These are phyloP conservation scores for Chionomys nivalis DNA, from an alignment of 2,113 vertebrate species.

Conservation along the genomic window DNA sequence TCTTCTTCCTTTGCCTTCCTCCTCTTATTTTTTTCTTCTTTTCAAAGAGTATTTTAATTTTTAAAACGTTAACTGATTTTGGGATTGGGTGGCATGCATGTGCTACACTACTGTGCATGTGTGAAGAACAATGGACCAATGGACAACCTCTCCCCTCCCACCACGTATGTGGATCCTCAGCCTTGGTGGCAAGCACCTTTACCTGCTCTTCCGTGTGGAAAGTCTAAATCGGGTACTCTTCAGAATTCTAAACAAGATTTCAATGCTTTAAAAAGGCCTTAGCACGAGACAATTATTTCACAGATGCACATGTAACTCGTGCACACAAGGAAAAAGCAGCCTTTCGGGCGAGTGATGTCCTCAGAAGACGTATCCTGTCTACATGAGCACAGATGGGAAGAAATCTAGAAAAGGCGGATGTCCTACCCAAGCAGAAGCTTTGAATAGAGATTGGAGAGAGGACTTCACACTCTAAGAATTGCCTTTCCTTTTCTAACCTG, in stretches of 20 bases:
- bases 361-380: neutral
- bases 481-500: slow-evolving; percentile 25
- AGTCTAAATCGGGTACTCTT: neutral
- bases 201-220: too few species aligned
- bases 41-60: neutral
- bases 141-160: neutral
- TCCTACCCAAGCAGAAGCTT: neutral
- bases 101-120: neutral
- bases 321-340: neutral
- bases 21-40: neutral
- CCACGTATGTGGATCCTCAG: neutral
- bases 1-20: neutral
- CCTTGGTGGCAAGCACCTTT: neutral
- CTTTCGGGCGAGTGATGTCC: neutral
- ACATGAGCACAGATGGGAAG: neutral
- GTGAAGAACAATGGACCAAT: neutral
- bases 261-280: neutral
- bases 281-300: neutral
- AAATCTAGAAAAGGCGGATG: neutral
- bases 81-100: neutral
- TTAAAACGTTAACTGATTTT: neutral
- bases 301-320: neutral
- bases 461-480: neutral
- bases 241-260: slow-evolving; percentile 24
- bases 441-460: neutral